phyloP scores from a whole-genome alignment of 1,140 invertebrate species.

The Drosophila takahashii region DNA sequence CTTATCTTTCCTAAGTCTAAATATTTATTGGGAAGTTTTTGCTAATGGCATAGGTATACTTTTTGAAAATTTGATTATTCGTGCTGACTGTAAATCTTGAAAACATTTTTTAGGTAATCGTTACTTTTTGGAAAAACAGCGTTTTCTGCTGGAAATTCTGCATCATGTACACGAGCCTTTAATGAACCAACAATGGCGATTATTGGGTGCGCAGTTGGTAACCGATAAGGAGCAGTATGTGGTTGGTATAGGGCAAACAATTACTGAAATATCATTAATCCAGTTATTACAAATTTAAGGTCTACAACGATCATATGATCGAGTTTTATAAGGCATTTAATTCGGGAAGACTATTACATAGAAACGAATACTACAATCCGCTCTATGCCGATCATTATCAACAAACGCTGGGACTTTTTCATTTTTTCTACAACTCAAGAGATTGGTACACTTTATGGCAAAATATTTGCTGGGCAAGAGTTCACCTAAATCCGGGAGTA shows the following conservation, averaged over 20 bases:
- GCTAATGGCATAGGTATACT: slow-evolving; percentile 36
- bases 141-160: slow-evolving; percentile 52
- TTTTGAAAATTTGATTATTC: neutral
- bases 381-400: slow-evolving; percentile 86
- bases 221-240: slow-evolving; percentile 52
- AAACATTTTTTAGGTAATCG: slow-evolving; percentile 26
- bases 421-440: slow-evolving; percentile 88
- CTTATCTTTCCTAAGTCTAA: slow-evolving; percentile 7
- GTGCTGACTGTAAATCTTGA: neutral
- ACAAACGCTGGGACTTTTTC: slow-evolving; percentile 87
- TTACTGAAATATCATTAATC: neutral
- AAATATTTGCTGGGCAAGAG: slow-evolving; percentile 87
- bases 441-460: slow-evolving; percentile 87
- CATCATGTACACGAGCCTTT: slow-evolving; percentile 53
- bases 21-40: slow-evolving; percentile 1
- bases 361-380: slow-evolving; percentile 86
- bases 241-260: slow-evolving; percentile 21
- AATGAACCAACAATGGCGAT: slow-evolving; percentile 46
- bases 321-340: slow-evolving; percentile 9
- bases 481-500: slow-evolving; percentile 87
- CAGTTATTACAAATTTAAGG: neutral
- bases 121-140: slow-evolving; percentile 61
- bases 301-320: slow-evolving; percentile 47
- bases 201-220: slow-evolving; percentile 38
- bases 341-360: slow-evolving; percentile 78